These are phyloP conservation scores for Saccostrea glomerata DNA, from an alignment of 1,140 invertebrate species.

Conservation along the genomic window DNA sequence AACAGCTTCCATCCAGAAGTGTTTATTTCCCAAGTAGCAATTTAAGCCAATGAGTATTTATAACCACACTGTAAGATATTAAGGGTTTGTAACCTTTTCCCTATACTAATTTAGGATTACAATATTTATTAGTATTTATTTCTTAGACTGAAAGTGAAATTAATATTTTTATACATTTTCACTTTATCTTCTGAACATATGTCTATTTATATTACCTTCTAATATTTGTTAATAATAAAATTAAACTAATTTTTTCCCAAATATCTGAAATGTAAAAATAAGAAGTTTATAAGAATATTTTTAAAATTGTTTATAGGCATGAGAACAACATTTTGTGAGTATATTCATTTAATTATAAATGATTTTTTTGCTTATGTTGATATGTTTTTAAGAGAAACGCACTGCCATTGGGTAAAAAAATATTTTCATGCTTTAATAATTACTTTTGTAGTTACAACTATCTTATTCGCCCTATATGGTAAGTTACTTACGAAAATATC, in stretches of 20 bases:
- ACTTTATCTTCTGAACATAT: background rate
- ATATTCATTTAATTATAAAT: background rate
- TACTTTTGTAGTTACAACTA: background rate
- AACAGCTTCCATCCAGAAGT: background rate
- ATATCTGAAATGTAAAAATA: background rate
- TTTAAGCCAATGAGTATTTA: background rate
- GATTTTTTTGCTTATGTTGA: background rate
- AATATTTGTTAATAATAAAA: background rate
- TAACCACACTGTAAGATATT: background rate
- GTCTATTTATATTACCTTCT: background rate
- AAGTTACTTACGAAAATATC: background rate
- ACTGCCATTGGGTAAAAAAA: background rate
- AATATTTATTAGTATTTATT: too few relatives aligned
- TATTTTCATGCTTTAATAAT: background rate
- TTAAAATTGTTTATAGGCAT: background rate
- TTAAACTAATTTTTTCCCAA: background rate
- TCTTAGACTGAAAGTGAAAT: background rate
- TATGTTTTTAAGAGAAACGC: background rate
- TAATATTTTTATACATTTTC: background rate
- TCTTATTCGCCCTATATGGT: background rate
- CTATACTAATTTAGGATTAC: background rate
- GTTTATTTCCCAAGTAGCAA: background rate
- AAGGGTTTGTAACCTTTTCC: background rate
- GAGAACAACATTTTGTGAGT: conserved; percentile 12
- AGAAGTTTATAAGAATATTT: background rate